phyloP scores from a whole-genome alignment of 1,140 invertebrate genomes.

The Micrasema longulum region DNA sequence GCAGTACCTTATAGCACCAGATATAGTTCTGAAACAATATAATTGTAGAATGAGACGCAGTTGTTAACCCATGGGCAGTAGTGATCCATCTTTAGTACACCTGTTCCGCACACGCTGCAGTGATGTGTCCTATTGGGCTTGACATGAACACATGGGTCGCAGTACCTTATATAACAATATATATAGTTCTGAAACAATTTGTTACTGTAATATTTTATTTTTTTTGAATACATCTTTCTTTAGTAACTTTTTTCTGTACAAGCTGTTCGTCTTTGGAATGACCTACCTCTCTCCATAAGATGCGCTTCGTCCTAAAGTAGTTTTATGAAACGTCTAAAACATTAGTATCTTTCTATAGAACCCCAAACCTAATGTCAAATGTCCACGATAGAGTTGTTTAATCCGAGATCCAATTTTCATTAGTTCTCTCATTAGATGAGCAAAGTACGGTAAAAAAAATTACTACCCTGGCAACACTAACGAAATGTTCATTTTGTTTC shows the following conservation, averaged over 20 bases:
- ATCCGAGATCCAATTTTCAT: too few relatives aligned
- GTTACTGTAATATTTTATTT: constrained; percentile 97
- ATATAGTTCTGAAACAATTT: constrained; percentile 76
- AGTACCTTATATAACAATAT: constrained; percentile 85
- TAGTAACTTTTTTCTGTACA: constrained; percentile 91
- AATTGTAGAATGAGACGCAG: constrained; percentile 97
- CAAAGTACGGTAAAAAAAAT: too few relatives aligned
- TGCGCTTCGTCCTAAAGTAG: too few relatives aligned
- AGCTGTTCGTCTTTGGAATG: too few relatives aligned
- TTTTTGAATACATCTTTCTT: constrained; percentile 99
- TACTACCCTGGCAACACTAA: too few relatives aligned
- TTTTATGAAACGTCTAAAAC: too few relatives aligned
- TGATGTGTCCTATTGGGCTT: constrained; percentile 97
- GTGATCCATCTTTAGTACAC: constrained; percentile 98
- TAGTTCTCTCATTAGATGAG: too few relatives aligned
- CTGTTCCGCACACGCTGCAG: constrained; percentile 93
- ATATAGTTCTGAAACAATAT: constrained; percentile 78
- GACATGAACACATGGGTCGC: constrained; percentile 92
- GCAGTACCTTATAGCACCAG: constrained; percentile 87
- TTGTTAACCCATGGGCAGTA: constrained; percentile 99
- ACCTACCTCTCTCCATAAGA: too few relatives aligned
- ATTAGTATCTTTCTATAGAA: too few relatives aligned
- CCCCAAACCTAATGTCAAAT: too few relatives aligned
- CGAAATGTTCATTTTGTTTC: too few relatives aligned
- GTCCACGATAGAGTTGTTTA: too few relatives aligned